phyloP scores from a whole-genome alignment of 2,888 invertebrate species.

The Aphrophora alni region DNA sequence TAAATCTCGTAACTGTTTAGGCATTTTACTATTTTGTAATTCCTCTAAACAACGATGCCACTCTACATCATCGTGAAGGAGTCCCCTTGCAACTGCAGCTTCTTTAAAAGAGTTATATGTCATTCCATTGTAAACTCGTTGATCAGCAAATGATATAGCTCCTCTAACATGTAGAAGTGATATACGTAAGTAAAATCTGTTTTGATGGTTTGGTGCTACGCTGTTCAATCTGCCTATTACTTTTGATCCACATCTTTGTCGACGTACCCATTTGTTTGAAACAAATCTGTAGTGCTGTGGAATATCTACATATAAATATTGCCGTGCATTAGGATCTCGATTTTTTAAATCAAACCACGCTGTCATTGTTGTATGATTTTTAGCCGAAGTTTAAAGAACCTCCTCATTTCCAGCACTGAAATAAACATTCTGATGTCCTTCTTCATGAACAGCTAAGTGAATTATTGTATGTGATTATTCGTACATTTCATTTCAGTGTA shows the following conservation, averaged over 20 bases:
- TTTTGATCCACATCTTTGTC: background rate
- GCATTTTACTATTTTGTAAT: background rate
- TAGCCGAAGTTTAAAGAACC: background rate
- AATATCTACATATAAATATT: slow-evolving; percentile 21
- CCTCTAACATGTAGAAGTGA: slow-evolving; percentile 31
- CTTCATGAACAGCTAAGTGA: slow-evolving; percentile 20
- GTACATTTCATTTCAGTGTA: slow-evolving; percentile 5
- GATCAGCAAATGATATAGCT: slow-evolving; percentile 25
- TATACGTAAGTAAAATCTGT: slow-evolving; percentile 30
- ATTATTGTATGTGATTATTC: background rate
- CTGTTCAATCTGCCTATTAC: slow-evolving; percentile 35
- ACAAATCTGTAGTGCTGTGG: slow-evolving; percentile 21
- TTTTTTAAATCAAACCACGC: slow-evolving; percentile 30
- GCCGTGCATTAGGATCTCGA: background rate
- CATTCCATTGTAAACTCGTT: slow-evolving; percentile 16
- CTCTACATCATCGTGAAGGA: slow-evolving; percentile 31
- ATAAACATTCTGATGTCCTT: slow-evolving; percentile 23
- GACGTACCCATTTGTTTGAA: background rate
- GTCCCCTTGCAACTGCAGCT: slow-evolving; percentile 2
- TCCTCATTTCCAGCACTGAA: slow-evolving; percentile 6
- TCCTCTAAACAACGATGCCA: slow-evolving; percentile 31
- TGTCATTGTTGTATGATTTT: slow-evolving; percentile 30
- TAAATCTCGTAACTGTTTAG: slow-evolving; percentile 29
- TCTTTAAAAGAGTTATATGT: background rate
- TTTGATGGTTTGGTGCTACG: slow-evolving; percentile 18